A percentile compares a stretch with the other conserved stretches of the same genome.
Evolutionary conservation across 2,888 invertebrate genomes (phyloP).

Genomic region (Drosophila quinaria): DNA sequence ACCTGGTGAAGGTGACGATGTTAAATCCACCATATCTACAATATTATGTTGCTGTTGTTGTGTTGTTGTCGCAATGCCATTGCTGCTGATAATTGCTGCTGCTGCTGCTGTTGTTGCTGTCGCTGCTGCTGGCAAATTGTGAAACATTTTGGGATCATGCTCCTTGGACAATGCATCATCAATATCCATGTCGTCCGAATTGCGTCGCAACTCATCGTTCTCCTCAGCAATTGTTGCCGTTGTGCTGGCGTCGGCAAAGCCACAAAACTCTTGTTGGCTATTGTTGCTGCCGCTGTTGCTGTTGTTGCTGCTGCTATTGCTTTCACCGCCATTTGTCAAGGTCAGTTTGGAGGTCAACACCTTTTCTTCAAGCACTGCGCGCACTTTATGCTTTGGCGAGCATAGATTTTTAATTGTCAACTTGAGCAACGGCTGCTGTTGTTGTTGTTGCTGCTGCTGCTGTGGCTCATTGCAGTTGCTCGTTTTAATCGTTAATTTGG

Average conservation of each 20-base stretch:
- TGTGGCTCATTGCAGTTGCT: conserved; percentile 37
- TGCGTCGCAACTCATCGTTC: conserved; percentile 71
- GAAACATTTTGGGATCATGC: conserved; percentile 84
- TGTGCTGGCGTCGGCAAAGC: conserved; percentile 35
- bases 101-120: conserved; percentile 16
- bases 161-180: conserved; percentile 81
- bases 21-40: conserved; percentile 84
- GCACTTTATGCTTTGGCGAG: conserved; percentile 86
- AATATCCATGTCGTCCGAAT: conserved; percentile 85
- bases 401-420: conserved; percentile 85
- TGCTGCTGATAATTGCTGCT: conserved; percentile 44
- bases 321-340: conserved; percentile 70
- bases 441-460: conserved; percentile 23
- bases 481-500: conserved; percentile 85
- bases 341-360: conserved; percentile 55
- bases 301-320: conserved; percentile 57
- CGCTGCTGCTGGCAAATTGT: conserved; percentile 70
- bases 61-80: conserved; percentile 40
- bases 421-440: conserved; percentile 81
- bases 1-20: conserved; percentile 84
- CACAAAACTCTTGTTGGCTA: conserved; percentile 71
- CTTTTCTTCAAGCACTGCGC: conserved; percentile 86
- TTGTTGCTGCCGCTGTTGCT: conserved; percentile 20
- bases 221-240: conserved; percentile 18
- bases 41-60: conserved; percentile 59